Evolutionary conservation across 2,113 vertebrate species (phyloP), one percentile per base, ranked within the genome.

Genomic region (Daphoenositta chrysoptera): DNA sequence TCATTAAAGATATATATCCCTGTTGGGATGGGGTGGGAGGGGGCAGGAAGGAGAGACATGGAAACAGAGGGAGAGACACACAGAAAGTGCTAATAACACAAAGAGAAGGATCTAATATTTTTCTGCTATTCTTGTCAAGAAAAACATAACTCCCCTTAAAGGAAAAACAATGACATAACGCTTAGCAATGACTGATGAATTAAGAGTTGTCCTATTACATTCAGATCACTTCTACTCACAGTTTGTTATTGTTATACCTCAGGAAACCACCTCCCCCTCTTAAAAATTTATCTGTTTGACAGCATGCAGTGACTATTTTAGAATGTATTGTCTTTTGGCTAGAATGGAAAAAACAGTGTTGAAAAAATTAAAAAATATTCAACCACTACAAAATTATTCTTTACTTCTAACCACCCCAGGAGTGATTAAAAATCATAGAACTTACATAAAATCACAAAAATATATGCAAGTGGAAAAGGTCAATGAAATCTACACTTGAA

Each of bases 261-360:
- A 58, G 39, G 15, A 88, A 76, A 64, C 40, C 9, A 39, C 7
- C 4, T 50, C 15, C 15, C 1, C 3, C 10, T 35, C 13, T 68
- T 69, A 40, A 90, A 75, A 85, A 64, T 4, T 15, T 47, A 42
- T 4, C 13, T 58, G 2, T 54, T 89, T 27, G 47, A 13, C 7
- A 78, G 4, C 4, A 3, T 66, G 16, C 5, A n/a, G 7, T 39
- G 17, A n/a, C 6, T 69, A 14, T 31, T 60, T 64, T 4, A 68
- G 53, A 80, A 57, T 15, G 56, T n/a, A 33, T 4, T 37, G 3
- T 18, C 7, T 88, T 63, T 68, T 35, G 24, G 9, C n/a, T n/a
- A n/a, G n/a, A n/a, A n/a, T n/a, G n/a, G n/a, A 56, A 76, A 75
- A 88, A 51, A 6, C 1, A 3, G 1, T 22, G 2, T 53, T 0